Base-by-base conservation (phyloP, 2,888 invertebrate species). In the Tenthredo distinguenda region DNA sequence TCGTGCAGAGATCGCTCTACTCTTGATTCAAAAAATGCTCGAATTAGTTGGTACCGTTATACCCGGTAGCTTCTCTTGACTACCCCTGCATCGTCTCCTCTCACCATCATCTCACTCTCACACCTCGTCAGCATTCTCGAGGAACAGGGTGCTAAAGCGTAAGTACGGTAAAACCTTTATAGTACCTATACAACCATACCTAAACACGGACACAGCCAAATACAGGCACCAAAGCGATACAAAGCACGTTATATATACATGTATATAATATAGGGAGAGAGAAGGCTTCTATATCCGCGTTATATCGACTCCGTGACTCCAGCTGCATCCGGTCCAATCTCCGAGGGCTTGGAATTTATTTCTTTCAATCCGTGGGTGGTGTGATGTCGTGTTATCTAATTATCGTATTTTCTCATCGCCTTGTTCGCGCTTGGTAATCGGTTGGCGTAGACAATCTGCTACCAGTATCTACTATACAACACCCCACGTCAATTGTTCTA, bases 101-200 rank as follows among this genome's bases (percentile, higher is more conserved):
- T 47, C 43, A 1, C 43, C 47, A 21, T 47, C 43, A 76, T 47
- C 76, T 26, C 71, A n/a, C 9, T 58, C 79, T 79, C 31, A 31
- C 58, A 79, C 79, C 79, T 79, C 58, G 79, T 79, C 79, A 55
- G 79, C 79, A 79, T 79, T 79, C 79, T 58, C 50, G 79, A 79
- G 79, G 47, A 79, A 79, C 79, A 58, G 55, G 79, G 55, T 58
- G 50, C 79, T 79, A 79, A 79, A 79, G 50, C 79, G 79, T 58
- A 79, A 79, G 79, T 76, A 76, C 76, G 76, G 76, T 76, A 76
- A 76, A 76, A 76, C 76, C 76, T 76, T 76, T 47, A 76, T 47
- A 47, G 43, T 76, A 47, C 76, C 43, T 1, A 76, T 76, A 76
- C 76, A 76, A 76, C 76, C 18, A 47, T n/a, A 18, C 43, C 21